These are phyloP conservation scores for Platanista minor DNA, from an alignment of 2,113 vertebrate genomes.

Conservation along the genomic window DNA sequence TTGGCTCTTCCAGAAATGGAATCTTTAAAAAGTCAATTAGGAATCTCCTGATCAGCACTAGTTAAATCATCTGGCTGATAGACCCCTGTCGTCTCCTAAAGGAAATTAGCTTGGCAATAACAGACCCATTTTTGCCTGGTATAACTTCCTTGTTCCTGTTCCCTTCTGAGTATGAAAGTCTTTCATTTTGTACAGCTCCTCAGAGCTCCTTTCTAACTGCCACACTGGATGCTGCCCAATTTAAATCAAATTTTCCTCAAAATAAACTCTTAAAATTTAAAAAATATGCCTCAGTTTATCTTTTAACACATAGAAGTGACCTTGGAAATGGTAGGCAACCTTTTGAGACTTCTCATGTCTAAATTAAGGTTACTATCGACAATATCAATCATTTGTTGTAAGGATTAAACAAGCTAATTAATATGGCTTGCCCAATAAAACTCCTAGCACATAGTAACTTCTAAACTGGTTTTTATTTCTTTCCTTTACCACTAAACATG, in stretches of 20 bases:
- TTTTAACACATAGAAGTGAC: background rate
- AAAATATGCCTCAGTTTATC: background rate
- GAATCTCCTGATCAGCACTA: background rate
- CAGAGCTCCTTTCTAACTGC: background rate
- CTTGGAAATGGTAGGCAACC: background rate
- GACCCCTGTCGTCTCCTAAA: background rate
- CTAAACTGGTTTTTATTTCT: background rate
- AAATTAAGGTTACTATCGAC: background rate
- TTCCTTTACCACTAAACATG: background rate
- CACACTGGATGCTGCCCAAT: background rate
- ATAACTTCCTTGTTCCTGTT: background rate
- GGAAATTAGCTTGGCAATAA: background rate
- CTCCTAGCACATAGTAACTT: background rate
- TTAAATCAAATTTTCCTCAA: background rate
- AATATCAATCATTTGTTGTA: background rate
- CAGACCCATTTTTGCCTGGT: rapidly evolving
- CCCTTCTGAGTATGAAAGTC: background rate
- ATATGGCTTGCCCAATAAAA: background rate
- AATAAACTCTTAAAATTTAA: background rate
- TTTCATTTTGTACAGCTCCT: background rate
- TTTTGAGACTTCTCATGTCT: background rate
- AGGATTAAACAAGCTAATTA: background rate
- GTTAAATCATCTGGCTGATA: too few relatives aligned
- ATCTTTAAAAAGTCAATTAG: background rate
- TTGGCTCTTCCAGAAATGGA: background rate